phyloP scores from a whole-genome alignment of 2,797 vertebrate genomes.

The Rhynchonycteris naso region DNA sequence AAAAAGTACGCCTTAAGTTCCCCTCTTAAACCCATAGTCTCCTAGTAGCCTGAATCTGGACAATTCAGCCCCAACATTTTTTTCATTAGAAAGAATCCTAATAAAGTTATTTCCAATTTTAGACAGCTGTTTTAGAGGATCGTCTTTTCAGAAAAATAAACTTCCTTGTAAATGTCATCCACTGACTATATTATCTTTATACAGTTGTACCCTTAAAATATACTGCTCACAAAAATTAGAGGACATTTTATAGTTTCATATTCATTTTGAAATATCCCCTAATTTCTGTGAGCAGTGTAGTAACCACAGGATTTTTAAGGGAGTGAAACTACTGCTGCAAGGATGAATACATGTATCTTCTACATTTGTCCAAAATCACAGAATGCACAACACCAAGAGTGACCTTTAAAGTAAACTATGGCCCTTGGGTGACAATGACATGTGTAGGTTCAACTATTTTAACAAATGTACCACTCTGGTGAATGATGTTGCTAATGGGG shows the following conservation, averaged over 20 bases:
- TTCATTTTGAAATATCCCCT: too few relatives aligned
- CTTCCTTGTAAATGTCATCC: background rate
- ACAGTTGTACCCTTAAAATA: background rate
- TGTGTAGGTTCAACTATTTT: background rate
- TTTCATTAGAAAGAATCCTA: conserved; percentile 9
- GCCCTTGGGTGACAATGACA: background rate
- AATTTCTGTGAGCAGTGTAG: too few relatives aligned
- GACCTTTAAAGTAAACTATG: background rate
- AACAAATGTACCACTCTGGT: background rate
- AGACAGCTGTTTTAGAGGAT: background rate
- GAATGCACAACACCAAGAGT: background rate
- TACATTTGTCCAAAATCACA: background rate
- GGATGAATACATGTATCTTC: background rate
- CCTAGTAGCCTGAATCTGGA: background rate
- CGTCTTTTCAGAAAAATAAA: conserved; percentile 17
- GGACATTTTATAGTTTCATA: too few relatives aligned
- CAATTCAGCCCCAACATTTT: background rate
- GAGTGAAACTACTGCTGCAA: background rate
- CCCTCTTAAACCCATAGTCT: background rate
- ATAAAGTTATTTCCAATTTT: background rate
- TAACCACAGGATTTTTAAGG: background rate
- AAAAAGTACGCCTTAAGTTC: background rate
- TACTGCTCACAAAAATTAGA: too few relatives aligned
- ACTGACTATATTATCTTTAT: background rate
- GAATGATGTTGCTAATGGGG: background rate